A percentile compares a stretch with the other conserved stretches of the same genome.
These are phyloP conservation scores for Thermophis baileyi DNA, from an alignment of 2,113 vertebrate genomes.

Conservation along the genomic window DNA sequence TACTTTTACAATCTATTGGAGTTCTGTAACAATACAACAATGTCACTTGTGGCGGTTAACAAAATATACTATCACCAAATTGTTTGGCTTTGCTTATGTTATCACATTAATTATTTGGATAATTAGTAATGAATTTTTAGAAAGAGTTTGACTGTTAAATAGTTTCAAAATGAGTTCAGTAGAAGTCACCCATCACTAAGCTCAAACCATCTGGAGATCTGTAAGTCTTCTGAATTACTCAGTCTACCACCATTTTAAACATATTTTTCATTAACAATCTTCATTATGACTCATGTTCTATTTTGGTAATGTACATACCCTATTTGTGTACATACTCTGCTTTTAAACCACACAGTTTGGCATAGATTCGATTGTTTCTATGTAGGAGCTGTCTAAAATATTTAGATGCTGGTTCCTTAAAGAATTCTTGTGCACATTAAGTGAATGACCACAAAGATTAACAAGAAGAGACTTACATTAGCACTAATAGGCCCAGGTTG, in stretches of 20 bases:
- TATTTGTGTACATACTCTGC: slow-evolving; percentile 8
- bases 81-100: not conserved
- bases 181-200: not conserved
- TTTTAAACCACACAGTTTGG: slow-evolving; percentile 19
- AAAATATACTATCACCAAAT: not conserved
- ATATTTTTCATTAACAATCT: slow-evolving; percentile 21
- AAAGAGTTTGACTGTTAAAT: not conserved
- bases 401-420: not conserved
- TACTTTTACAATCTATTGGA: not conserved
- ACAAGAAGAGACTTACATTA: not conserved
- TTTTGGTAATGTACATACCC: slow-evolving; percentile 33
- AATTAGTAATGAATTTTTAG: not conserved
- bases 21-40: not conserved
- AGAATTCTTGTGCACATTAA: not conserved
- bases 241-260: not conserved
- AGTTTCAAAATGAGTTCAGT: not conserved
- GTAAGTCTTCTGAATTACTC: not conserved
- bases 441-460: not conserved
- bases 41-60: not conserved
- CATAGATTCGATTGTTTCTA: not conserved
- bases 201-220: not conserved
- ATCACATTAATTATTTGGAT: not conserved
- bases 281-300: slow-evolving; percentile 23
- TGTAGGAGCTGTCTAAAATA: not conserved
- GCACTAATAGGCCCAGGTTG: slow-evolving; percentile 1